A percentile compares a stretch with the other conserved stretches of the same genome.
These are phyloP conservation scores for Pseudococcus longispinus DNA, from an alignment of 2,888 invertebrate species.

Conservation along the genomic window DNA sequence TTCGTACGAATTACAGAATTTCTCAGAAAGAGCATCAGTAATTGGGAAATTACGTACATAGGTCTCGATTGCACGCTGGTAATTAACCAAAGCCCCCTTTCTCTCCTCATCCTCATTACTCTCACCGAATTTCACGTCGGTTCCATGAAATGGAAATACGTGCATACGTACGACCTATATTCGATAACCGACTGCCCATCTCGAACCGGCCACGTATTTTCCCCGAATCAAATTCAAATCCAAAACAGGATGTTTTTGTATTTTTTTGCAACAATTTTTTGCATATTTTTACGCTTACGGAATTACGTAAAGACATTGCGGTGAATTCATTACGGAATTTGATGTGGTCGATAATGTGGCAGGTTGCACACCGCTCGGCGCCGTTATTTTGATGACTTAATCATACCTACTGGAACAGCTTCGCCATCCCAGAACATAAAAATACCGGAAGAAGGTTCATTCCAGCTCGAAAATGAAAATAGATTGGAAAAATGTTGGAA, in stretches of 20 bases:
- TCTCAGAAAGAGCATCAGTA: background rate
- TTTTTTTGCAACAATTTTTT: background rate
- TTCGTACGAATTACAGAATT: background rate
- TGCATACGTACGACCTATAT: background rate
- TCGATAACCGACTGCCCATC: background rate
- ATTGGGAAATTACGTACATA: background rate
- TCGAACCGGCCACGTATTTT: background rate
- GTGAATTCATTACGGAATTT: background rate
- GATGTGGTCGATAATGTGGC: too few species aligned
- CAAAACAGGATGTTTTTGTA: background rate
- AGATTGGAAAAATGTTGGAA: too few species aligned
- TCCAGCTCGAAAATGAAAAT: too few species aligned
- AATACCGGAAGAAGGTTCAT: too few species aligned
- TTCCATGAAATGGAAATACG: too few species aligned
- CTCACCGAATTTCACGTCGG: background rate
- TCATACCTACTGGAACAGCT: too few species aligned
- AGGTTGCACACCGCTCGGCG: too few species aligned
- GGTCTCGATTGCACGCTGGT: background rate
- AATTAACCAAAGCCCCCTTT: background rate
- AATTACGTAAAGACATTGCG: background rate
- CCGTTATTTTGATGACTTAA: too few species aligned
- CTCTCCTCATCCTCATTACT: background rate
- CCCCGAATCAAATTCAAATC: background rate
- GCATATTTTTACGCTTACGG: background rate
- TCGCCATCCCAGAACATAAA: too few species aligned